Evolutionary conservation across 2,888 invertebrate species (phyloP), one percentile per base, ranked within the genome.

Genomic region (Acheta domesticus): DNA sequence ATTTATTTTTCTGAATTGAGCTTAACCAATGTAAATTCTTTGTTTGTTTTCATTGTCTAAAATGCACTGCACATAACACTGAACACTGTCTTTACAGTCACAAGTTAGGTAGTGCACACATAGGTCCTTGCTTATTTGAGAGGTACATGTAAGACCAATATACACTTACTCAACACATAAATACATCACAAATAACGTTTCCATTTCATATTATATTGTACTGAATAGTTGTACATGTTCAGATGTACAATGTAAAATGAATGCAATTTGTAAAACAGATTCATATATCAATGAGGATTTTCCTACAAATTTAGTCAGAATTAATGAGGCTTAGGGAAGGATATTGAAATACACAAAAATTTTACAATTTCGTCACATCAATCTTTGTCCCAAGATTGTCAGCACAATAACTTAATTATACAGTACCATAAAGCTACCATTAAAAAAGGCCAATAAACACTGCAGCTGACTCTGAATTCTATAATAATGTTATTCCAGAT

Each of bases 391-490:
- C 62, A 62, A 62, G 62, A 62, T 62, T 62, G 62, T 62, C 62
- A 62, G 62, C 62, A 62, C 62, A 62, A 16, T n/a, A 62, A 62
- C 62, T 62, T 62, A 62, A 62, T 36, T 62, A 62, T 62, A 62
- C n/a, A 36, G 62, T 62, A 62, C 62, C 16, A 62, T 62, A 62
- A 62, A 19, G 62, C 62, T 62, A 62, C 62, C 62, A 62, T 62
- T 62, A 62, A 62, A 62, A 62, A n/a, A 62, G 62, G n/a, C 62
- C 16, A 62, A 62, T n/a, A 62, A 62, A 62, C 62, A 62, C 62
- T 62, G 62, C 62, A n/a, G 62, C 62, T 62, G 62, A 62, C n/a
- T 62, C 62, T 62, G 62, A 62, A 62, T n/a, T 62, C 62, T 62
- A 62, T 62, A 19, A 62, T 62, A 62, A 62, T 62, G 62, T 62